Conservation (phyloP, 2,888 invertebrate species). For the Beris morrisii region DNA sequence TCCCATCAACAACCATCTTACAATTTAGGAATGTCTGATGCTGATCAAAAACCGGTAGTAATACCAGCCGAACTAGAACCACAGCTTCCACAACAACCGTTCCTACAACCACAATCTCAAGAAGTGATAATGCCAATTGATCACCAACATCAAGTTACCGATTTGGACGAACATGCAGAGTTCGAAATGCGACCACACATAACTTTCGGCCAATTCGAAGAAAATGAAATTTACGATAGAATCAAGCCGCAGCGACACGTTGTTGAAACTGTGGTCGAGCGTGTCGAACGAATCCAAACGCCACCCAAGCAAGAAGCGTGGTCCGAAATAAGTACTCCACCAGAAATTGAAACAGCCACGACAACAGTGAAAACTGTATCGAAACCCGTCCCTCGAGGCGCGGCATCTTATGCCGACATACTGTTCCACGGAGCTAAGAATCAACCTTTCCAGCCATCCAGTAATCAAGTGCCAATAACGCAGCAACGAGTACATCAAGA, state of each 20-base stretch:
- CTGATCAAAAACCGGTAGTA: conserved; percentile 6
- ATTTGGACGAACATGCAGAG: neutral
- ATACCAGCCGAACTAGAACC: conserved; percentile 39
- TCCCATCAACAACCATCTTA: conserved; percentile 41
- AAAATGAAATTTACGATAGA: conserved; percentile 47
- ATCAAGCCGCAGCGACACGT: conserved; percentile 15
- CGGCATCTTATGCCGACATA: conserved; percentile 68
- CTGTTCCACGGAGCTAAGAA: conserved; percentile 63
- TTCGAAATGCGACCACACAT: conserved; percentile 44
- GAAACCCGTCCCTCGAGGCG: conserved; percentile 37
- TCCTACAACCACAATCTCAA: conserved; percentile 14
- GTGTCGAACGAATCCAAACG: conserved; percentile 37
- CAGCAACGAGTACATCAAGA: conserved; percentile 33
- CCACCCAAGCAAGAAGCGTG: neutral
- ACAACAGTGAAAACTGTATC: conserved; percentile 14
- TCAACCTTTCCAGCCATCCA: conserved; percentile 62
- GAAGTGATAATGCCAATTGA: conserved; percentile 33
- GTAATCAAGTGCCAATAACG: conserved; percentile 48
- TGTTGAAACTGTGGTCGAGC: conserved; percentile 41
- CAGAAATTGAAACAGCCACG: neutral
- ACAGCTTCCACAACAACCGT: conserved; percentile 40
- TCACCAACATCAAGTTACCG: conserved; percentile 43
- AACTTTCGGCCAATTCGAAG: conserved; percentile 52
- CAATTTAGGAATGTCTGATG: conserved; percentile 7
- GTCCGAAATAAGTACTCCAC: neutral